Evolutionary conservation across 2,113 vertebrate genomes (phyloP).

Genomic region (Strix uralensis): DNA sequence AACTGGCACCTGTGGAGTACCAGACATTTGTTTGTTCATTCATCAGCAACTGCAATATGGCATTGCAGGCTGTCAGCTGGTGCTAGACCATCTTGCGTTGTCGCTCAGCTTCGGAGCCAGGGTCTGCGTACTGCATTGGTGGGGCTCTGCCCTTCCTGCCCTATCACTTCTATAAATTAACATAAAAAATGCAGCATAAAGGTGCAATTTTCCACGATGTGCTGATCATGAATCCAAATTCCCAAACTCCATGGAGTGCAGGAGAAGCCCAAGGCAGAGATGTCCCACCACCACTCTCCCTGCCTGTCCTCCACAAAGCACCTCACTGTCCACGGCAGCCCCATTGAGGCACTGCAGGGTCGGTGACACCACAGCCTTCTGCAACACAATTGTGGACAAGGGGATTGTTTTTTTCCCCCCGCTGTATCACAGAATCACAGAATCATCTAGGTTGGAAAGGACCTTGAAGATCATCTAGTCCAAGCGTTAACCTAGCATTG

Average conservation of each 20-base stretch:
- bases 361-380: neutral
- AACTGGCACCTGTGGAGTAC: neutral
- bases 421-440: too few species aligned
- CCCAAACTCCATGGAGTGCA: neutral
- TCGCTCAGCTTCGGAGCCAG: neutral
- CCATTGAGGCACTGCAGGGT: rapidly evolving
- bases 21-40: neutral
- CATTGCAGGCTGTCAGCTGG: neutral
- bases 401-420: neutral
- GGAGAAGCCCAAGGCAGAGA: neutral
- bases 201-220: neutral
- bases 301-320: neutral
- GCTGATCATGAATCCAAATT: neutral
- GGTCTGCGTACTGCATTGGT: rapidly evolving
- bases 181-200: neutral
- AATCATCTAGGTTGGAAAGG: too few species aligned
- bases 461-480: too few species aligned
- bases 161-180: rapidly evolving
- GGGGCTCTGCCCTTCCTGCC: neutral
- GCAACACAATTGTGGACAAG: rapidly evolving
- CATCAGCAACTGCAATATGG: neutral
- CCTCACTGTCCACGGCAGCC: rapidly evolving
- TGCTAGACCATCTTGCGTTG: neutral
- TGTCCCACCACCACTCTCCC: neutral
- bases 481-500: too few species aligned